phyloP scores from a whole-genome alignment of 2,888 invertebrate genomes.

The Entomobrya multifasciata region DNA sequence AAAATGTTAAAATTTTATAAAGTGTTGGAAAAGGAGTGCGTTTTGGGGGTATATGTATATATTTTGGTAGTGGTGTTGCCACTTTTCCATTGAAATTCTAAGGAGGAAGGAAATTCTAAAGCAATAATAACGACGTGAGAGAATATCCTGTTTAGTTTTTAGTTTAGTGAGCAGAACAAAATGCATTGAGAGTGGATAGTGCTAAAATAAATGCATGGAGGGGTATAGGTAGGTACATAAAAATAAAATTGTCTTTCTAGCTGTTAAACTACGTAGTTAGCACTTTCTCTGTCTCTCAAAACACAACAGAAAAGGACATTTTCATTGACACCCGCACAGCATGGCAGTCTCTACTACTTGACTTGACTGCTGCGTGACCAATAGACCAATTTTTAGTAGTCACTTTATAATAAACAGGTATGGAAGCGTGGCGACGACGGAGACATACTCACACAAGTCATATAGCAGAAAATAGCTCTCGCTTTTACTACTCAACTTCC shows the following conservation, averaged over 20 bases:
- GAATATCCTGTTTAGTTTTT: constrained; percentile 10
- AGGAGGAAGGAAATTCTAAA: background rate
- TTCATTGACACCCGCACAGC: constrained; percentile 37
- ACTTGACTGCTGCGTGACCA: constrained; percentile 29
- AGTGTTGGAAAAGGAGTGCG: too few relatives aligned
- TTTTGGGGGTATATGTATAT: too few relatives aligned
- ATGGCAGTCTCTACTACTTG: background rate
- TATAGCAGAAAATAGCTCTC: background rate
- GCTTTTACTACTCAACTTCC: constrained; percentile 12
- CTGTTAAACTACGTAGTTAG: constrained; percentile 12
- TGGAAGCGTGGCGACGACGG: too few relatives aligned
- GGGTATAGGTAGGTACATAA: background rate
- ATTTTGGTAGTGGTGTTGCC: background rate
- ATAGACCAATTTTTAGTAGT: constrained; percentile 43
- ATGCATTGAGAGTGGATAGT: background rate
- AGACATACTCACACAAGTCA: background rate
- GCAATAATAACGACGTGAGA: constrained; percentile 35
- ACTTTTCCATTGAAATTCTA: constrained; percentile 44
- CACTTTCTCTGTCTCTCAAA: background rate
- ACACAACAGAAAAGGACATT: background rate
- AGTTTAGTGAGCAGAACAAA: background rate
- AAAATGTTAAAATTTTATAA: background rate
- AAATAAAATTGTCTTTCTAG: constrained; percentile 9
- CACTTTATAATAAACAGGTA: constrained; percentile 53
- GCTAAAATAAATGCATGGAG: background rate